Evolutionary conservation across 2,797 vertebrate genomes (phyloP), one percentile per base, ranked within the genome.

Genomic region (Morus bassanus): DNA sequence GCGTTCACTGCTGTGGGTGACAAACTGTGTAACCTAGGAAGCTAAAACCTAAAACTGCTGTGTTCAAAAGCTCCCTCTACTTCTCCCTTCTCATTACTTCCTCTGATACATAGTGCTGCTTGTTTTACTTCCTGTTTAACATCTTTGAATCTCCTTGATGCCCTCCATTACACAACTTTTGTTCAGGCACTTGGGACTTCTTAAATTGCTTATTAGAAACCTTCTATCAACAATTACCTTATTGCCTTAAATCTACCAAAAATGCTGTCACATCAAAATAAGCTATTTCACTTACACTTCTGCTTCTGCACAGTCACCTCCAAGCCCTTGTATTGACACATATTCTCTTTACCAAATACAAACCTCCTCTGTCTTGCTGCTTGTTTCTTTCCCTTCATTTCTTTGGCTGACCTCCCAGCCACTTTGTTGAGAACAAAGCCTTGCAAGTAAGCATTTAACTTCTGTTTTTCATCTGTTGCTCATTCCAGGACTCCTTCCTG

Each of bases 251-350:
- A 91, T 88, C 83, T 91, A 70, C 30, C 16, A 73, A 91, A 93
- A 93, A 68, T 30, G 80, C 70, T 95, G 88, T 94, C 85, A 76
- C 85, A 82, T 87, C 91, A 87, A 93, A 96, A 96, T 95, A 91
- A 79, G 51, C 77, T 85, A 60, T 94, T 96, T 94, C 90, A 51
- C 77, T 95, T 91, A 95, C 85, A 82, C 67, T 95, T 94, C 77
- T 88, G 83, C 82, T 65, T 91, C 80, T 87, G 45, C 60, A 83
- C 81, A 94, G 86, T 94, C 95, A 94, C 88, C 86, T 96, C 88
- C 90, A 97, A 96, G 93, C 45, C n/a, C 70, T 77, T 95, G 80
- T 95, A 89, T 70, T 43, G 94, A 93, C 88, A 87, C 63, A 22
- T 89, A 93, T 79, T 56, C 56, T 94, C 77, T 87, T 94, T 95